Evolutionary conservation across 1,140 invertebrate species (phyloP), one percentile per base, ranked within the genome.

Genomic region (Sitobion miscanthi): DNA sequence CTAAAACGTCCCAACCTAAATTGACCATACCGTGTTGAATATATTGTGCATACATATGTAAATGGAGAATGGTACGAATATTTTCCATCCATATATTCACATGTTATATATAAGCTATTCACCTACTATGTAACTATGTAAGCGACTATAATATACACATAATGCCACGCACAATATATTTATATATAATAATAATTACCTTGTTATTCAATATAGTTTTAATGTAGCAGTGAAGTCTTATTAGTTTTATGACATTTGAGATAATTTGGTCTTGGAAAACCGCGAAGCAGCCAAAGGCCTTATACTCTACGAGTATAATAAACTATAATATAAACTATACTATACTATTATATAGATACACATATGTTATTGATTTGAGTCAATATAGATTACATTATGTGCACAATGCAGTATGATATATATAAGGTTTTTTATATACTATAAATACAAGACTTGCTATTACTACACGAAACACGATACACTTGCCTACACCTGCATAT

Each of bases 211-310:
- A 87, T 88, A 88, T 88, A 35, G 38, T 91, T 69, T 21, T 91
- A 91, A 91, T 91, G 45, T 62, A 69, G 20, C 57, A n/a, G 90
- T 49, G 90, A 91, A 91, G 90, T 91, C 90, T 11, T 91, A 91
- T 91, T 82, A 91, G 90, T 62, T 91, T 49, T 91, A 91, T 91
- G 90, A 91, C 62, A 91, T 82, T 47, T 45, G 90, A 91, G 90
- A 69, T 69, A 69, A 47, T 91, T 91, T 77, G 30, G 38, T 91
- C 20, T 90, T 35, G 62, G 57, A 69, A 91, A 69, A 69, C 90
- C 54, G 14, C 57, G 35, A 42, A 23, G 90, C 11, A 4, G 9
- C 17, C 62, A 91, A 91, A 91, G 62, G 90, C 62, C 90, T 54
- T 91, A 62, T 42, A 54, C 8, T n/a, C 49, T 20, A 52, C 17